Evolutionary conservation across 2,797 vertebrate genomes (phyloP), one percentile per base, ranked within the genome.

Genomic region (Sebastolobus alascanus): DNA sequence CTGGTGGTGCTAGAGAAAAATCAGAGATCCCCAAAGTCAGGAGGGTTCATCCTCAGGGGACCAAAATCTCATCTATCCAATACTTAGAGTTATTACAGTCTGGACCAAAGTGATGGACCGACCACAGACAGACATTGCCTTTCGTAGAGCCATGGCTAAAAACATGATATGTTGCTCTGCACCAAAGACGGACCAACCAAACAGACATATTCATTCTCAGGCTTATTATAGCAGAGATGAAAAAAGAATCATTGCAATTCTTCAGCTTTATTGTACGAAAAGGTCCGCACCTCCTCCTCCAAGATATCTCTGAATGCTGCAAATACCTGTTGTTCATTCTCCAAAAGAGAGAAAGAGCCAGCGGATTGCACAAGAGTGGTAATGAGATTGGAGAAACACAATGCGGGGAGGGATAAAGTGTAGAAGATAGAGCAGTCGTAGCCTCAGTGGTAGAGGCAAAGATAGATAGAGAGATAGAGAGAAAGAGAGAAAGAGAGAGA

Each of bases 341-440:
- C 50, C 61, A 76, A 81, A 77, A 40, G 31, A 70, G 71, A 80
- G 78, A 77, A 78, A 74, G 60, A 72, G 35, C 31, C 27, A 37
- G 74, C 2, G 31, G 77, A 86, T 72, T 85, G 75, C 50, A 76
- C 2, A 8, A 37, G 55, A 75, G 81, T 20, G 59, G 71, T 84
- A 78, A 87, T 86, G 86, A 87, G 84, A 85, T 66, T 82, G 85
- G 70, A 82, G 68, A 65, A 86, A 80, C 64, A 74, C 55, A 82
- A 80, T 33, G 52, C 6, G 5, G 55, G 68, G 75, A 40, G 85
- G 87, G 80, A 86, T 78, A 74, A 83, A 85, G 71, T 71, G 38
- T n/a, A 27, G 69, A 71, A 74, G 79, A 90, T 85, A 86, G 82
- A 88, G 72, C 63, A 75, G 50, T 77, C 80, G 55, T 54, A 75